Conservation (phyloP, 2,888 invertebrate species). For the Oeneis ivallda region DNA sequence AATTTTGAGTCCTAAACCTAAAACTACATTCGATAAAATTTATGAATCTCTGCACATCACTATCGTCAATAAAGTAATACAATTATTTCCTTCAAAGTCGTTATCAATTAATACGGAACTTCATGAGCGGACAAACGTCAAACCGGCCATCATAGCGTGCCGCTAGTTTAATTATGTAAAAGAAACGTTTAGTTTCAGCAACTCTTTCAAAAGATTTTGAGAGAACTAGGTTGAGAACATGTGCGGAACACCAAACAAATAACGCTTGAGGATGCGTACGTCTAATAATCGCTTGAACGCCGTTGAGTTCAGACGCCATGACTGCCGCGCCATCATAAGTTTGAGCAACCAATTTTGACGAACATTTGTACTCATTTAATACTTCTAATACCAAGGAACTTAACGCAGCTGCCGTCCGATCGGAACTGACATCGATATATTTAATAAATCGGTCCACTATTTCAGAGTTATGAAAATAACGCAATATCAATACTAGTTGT, state of each 20-base stretch:
- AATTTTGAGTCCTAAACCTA: too few relatives aligned
- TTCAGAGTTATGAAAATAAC: too few relatives aligned
- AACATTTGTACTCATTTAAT: not conserved
- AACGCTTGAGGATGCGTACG: not conserved
- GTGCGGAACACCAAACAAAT: slow-evolving; percentile 3
- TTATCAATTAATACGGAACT: too few relatives aligned
- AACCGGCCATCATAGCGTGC: too few relatives aligned
- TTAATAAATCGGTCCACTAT: not conserved
- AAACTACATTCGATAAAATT: too few relatives aligned
- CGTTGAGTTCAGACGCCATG: not conserved
- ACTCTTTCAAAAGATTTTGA: not conserved
- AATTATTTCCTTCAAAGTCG: too few relatives aligned
- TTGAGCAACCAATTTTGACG: not conserved
- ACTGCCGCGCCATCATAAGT: not conserved
- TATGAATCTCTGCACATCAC: too few relatives aligned
- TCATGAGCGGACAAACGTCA: too few relatives aligned
- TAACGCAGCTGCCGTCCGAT: not conserved
- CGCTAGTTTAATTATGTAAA: too few relatives aligned
- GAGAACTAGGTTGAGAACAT: not conserved
- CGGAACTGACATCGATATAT: not conserved
- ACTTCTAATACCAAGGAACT: not conserved
- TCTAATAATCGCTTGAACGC: not conserved
- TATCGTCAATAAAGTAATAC: too few relatives aligned
- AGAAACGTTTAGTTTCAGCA: not conserved
- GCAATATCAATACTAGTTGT: too few relatives aligned